Evolutionary conservation across 2,113 vertebrate species (phyloP), one percentile per base, ranked within the genome.

Genomic region (Narcine bancroftii): DNA sequence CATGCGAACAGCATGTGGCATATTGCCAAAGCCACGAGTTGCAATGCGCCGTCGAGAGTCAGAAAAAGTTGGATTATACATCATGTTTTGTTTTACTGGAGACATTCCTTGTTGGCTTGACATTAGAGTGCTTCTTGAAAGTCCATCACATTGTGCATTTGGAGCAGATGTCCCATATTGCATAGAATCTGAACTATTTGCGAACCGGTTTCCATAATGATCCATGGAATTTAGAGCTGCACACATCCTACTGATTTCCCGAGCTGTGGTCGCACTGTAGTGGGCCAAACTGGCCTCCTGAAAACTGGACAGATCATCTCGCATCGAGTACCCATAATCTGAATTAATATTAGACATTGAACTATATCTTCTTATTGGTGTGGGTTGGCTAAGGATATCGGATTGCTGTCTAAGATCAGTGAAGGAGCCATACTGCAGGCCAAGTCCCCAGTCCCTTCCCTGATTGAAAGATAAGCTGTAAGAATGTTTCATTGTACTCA

Each of bases 161-260:
- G 96, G 95, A 45, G 96, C 96, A 92, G 94, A 95, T 92, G 96
- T 95, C 45, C 96, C 96, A n/a, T 98, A 99, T 93, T 97, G 96
- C 73, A 96, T 92, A 66, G 98, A 76, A 92, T 99, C 98, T 0
- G 97, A 95, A 92, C 96, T 97, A 0, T 95, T 96, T 91, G 95
- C 79, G 0, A 97, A 98, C 81, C 97, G 96, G 87, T 96, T 97
- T 0, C 97, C 97, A 0, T 97, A 98, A 65, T 99, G 98, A 94
- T 99, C 99, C 95, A 97, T 98, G 92, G 98, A 97, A 94, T 98
- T 99, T 92, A 99, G 97, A 93, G 98, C 98, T 0, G 99, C 98
- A 50, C 98, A 99, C 99, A 99, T 99, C 39, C 98, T 97, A 94
- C 98, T 99, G 93, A 99, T 99, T 94, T 99, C 98, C 0, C 98